Percentiles rank a stretch among this genome's conserved stretches.
Evolutionary conservation across 2,888 invertebrate genomes (phyloP).

Genomic region (Heteromurus nitidus): DNA sequence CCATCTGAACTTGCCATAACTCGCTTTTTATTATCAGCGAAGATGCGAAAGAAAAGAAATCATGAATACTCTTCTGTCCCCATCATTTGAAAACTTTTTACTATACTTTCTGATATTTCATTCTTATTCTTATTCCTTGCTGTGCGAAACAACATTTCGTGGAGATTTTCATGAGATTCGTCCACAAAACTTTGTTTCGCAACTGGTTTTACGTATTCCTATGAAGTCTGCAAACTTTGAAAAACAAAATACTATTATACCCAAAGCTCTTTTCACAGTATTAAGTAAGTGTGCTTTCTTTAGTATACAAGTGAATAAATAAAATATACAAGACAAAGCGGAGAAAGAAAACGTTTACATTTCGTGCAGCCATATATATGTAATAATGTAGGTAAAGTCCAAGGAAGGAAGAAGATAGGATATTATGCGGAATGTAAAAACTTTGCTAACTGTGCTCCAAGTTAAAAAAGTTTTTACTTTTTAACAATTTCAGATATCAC

Average conservation of each 20-base stretch:
- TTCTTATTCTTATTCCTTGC: constrained; percentile 11
- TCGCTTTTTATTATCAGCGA: no score
- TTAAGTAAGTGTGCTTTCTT: no score
- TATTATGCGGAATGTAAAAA: constrained; percentile 17
- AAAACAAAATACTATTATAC: no score
- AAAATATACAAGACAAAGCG: no score
- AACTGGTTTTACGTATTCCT: not conserved
- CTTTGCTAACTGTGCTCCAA: constrained; percentile 29
- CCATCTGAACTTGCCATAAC: no score
- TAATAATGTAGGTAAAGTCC: constrained; percentile 2
- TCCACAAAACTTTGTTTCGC: not conserved
- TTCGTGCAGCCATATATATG: no score
- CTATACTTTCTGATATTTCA: not conserved
- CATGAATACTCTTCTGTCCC: constrained; percentile 6
- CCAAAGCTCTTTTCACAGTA: no score
- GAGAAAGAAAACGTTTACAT: no score
- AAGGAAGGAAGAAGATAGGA: not conserved
- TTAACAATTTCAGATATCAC: not conserved
- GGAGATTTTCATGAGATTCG: not conserved
- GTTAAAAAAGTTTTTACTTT: constrained; percentile 29
- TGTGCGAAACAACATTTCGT: constrained; percentile 12
- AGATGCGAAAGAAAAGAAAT: not conserved
- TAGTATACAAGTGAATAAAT: no score
- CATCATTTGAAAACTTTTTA: constrained; percentile 11
- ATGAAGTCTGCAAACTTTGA: not conserved